These are phyloP conservation scores for Andrena flavipes DNA, from an alignment of 2,888 invertebrate species.

Conservation along the genomic window DNA sequence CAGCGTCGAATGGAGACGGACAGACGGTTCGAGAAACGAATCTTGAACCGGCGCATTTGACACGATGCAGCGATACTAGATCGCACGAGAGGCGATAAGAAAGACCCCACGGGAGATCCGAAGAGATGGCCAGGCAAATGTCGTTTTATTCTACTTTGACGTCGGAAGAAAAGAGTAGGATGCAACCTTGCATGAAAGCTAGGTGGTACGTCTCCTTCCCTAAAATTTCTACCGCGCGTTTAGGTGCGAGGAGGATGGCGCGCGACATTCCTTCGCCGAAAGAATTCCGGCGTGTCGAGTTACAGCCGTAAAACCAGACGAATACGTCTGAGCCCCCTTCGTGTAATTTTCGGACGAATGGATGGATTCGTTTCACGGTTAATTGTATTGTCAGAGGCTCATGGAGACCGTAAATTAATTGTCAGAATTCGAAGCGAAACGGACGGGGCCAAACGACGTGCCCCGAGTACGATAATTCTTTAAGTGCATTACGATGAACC, in stretches of 20 bases:
- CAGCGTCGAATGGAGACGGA: conserved; percentile 31
- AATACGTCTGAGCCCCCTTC: neutral
- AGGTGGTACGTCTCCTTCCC: conserved; percentile 79
- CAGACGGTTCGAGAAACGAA: conserved; percentile 38
- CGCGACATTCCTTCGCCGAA: neutral
- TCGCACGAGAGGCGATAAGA: conserved; percentile 30
- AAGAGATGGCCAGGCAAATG: conserved; percentile 71
- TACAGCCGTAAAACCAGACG: neutral
- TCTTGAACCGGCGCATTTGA: conserved; percentile 1
- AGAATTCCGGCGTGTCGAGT: conserved; percentile 2
- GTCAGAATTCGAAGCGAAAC: neutral
- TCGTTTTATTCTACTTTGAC: conserved; percentile 79
- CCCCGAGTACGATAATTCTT: conserved; percentile 15
- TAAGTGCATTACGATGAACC: conserved; percentile 22
- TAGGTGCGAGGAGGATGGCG: neutral
- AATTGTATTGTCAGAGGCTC: neutral
- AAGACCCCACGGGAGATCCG: neutral
- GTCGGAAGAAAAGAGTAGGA: conserved; percentile 80
- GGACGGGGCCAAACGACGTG: neutral
- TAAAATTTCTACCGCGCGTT: conserved; percentile 44
- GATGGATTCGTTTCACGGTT: too few species aligned
- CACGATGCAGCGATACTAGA: conserved; percentile 10
- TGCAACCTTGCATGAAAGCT: conserved; percentile 80
- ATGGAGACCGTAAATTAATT: neutral
- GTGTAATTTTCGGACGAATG: neutral